Evolutionary conservation across 2,113 vertebrate genomes (phyloP).

Genomic region (Halcyon senegalensis): DNA sequence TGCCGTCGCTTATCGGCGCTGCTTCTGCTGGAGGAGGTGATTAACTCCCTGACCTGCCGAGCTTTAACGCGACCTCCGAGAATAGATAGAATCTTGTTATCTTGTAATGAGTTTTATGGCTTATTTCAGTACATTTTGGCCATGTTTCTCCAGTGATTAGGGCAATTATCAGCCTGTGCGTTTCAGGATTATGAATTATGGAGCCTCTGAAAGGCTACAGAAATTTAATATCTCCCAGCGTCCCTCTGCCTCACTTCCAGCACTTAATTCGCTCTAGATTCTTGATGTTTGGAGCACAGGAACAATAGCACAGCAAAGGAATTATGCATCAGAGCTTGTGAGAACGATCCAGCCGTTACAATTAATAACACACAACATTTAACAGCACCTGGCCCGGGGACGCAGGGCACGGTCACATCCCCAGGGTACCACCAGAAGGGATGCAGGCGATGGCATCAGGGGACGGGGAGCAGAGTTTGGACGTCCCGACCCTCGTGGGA

Average conservation of each 20-base stretch:
- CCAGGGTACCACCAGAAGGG: not conserved
- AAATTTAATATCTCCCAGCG: slow-evolving; percentile 38
- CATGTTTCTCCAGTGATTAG: slow-evolving; percentile 80
- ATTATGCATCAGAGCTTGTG: not conserved
- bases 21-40: slow-evolving; percentile 64
- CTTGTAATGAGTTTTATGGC: slow-evolving; percentile 83
- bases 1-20: not conserved
- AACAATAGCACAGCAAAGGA: not conserved
- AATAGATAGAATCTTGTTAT: slow-evolving; percentile 81
- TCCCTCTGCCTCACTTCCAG: slow-evolving; percentile 7
- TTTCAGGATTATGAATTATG: slow-evolving; percentile 80
- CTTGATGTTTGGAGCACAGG: not conserved
- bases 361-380: not conserved
- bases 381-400: fast-evolving
- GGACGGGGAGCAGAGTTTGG: not conserved
- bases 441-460: not conserved
- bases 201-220: slow-evolving; percentile 41
- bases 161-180: slow-evolving; percentile 73
- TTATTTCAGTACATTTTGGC: slow-evolving; percentile 79
- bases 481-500: not conserved
- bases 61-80: slow-evolving; percentile 74
- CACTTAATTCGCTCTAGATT: not conserved
- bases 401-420: not conserved
- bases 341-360: not conserved
- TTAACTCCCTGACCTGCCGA: slow-evolving; percentile 75